Evolutionary conservation across 1,140 invertebrate genomes (phyloP).

Genomic region (Bombyx mandarina): DNA sequence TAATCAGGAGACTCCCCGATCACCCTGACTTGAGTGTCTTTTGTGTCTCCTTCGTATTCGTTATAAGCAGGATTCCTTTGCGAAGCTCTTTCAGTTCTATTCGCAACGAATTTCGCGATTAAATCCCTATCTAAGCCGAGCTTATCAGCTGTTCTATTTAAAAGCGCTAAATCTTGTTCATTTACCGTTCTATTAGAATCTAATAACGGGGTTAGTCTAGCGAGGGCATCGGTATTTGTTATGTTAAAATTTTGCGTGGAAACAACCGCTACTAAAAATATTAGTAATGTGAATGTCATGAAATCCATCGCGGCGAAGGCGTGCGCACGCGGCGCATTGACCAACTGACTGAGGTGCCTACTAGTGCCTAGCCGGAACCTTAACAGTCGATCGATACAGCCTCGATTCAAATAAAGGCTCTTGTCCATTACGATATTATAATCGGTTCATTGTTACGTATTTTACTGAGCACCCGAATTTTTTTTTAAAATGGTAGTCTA

Average conservation of each 20-base stretch:
- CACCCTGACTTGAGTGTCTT: slow-evolving; percentile 22
- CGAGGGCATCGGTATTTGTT: slow-evolving; percentile 34
- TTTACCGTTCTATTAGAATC: slow-evolving; percentile 34
- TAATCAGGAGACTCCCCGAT: slow-evolving; percentile 58
- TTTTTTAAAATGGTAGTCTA: too few relatives aligned
- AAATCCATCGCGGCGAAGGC: slow-evolving; percentile 32
- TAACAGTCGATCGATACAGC: slow-evolving; percentile 8
- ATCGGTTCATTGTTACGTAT: slow-evolving; percentile 31
- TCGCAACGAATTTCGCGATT: slow-evolving; percentile 32
- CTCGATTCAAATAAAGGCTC: slow-evolving; percentile 28
- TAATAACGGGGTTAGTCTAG: slow-evolving; percentile 25
- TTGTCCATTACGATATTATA: slow-evolving; percentile 29
- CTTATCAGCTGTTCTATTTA: slow-evolving; percentile 34
- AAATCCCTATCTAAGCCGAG: slow-evolving; percentile 38
- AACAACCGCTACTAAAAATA: slow-evolving; percentile 31
- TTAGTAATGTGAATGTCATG: slow-evolving; percentile 25
- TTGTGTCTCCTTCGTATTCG: slow-evolving; percentile 34
- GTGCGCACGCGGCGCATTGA: slow-evolving; percentile 48
- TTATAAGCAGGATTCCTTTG: slow-evolving; percentile 19
- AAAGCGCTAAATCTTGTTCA: slow-evolving; percentile 21
- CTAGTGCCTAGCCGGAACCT: background rate
- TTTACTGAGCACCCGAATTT: too few relatives aligned
- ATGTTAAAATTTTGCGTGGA: slow-evolving; percentile 17
- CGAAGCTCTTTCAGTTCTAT: slow-evolving; percentile 14
- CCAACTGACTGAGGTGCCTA: slow-evolving; percentile 37